Base-by-base conservation (phyloP, 1,140 invertebrate genomes). In the Doryteuthis pealeii region DNA sequence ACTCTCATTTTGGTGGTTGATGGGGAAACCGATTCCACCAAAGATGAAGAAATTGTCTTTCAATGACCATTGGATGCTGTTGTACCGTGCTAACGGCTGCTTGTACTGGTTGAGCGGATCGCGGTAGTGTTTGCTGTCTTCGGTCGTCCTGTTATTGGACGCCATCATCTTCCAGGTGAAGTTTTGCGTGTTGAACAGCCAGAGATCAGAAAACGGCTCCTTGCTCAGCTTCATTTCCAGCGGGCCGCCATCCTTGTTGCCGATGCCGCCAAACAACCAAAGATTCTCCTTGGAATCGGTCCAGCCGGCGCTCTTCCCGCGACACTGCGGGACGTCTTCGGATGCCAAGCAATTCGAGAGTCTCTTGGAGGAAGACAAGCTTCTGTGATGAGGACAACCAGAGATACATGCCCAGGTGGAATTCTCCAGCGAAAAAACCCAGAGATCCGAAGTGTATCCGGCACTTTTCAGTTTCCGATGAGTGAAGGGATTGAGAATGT, bases 191-290 rank as follows among this genome's bases (percentile, higher is more conserved):
- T 79, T 22, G 71, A 75, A 83, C 12, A 73, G 43, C 82, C 82
- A 83, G 66, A 79, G 26, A 73, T 81, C 82, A 31, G 79, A 77
- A 26, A 83, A 58, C 2, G 80, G 74, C 65, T 72, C 77, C 15
- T 77, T 74, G 10, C 76, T 69, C n/a, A 58, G 12, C 31, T 71
- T 65, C 4, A 65, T 58, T 26, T 72, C 73, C 10, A n/a, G 18
- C 5, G 22, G 32, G 31, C 18, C 31, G 18, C 14, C 14, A 5
- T n/a, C 26, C 18, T 62, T 62, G 54, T 62, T 62, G 18, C 82
- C 80, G 31, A 79, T 79, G 6, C 82, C 82, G 10, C 82, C 82
- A 77, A 81, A 81, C 73, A 83, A 71, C 82, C 82, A 83, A n/a
- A 83, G 67, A 26, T 77, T 71, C 4, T 73, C 74, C 0, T 72